Conservation (phyloP, 2,113 vertebrate genomes). For the Xiphophorus hellerii region DNA sequence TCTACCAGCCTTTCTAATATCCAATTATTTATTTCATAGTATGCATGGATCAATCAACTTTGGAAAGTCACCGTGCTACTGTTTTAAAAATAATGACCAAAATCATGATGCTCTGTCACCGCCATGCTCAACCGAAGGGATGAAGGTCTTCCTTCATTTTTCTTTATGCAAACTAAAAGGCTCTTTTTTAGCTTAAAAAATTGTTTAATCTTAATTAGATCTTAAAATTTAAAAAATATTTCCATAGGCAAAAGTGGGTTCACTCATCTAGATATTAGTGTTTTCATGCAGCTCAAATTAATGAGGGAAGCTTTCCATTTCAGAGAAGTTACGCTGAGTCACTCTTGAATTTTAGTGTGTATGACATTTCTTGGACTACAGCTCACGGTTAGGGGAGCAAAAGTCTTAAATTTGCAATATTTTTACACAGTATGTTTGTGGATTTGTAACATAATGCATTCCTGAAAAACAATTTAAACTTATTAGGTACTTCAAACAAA, state of each 20-base stretch:
- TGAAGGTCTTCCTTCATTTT: neutral
- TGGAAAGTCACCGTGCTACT: too few species aligned
- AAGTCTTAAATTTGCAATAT: too few species aligned
- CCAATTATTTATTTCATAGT: too few species aligned
- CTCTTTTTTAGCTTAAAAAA: too few species aligned
- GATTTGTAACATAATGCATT: neutral
- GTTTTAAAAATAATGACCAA: too few species aligned
- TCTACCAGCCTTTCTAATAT: neutral
- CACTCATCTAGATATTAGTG: neutral
- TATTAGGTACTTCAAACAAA: neutral
- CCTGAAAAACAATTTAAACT: neutral
- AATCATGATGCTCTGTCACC: neutral
- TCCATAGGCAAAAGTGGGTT: neutral
- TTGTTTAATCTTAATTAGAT: too few species aligned
- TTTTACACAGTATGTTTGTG: neutral
- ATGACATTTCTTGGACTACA: neutral
- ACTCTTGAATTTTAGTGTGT: neutral
- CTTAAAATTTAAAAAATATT: too few species aligned
- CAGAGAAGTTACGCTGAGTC: neutral
- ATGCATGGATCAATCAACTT: too few species aligned
- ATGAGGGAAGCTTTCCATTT: neutral
- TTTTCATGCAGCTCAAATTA: neutral
- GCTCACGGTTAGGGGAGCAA: neutral
- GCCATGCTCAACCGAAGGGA: neutral
- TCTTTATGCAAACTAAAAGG: neutral